These are phyloP conservation scores for Caenorhabditis japonica DNA, from an alignment of 2,888 invertebrate species.

Conservation along the genomic window DNA sequence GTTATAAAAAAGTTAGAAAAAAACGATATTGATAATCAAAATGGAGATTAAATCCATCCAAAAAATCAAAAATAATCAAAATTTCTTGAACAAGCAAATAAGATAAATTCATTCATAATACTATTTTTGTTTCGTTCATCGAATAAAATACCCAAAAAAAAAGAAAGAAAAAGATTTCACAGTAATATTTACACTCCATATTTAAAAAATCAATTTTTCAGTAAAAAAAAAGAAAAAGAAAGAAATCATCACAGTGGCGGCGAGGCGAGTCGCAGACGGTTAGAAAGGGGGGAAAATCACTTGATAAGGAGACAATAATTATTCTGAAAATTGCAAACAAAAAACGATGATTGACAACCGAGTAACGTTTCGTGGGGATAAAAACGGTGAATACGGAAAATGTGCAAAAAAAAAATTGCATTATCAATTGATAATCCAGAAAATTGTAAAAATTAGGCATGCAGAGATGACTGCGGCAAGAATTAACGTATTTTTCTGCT, in stretches of 20 bases:
- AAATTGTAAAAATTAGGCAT: constrained; percentile 82
- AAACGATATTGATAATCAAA: not conserved
- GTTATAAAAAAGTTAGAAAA: not conserved
- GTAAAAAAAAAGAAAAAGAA: too few species aligned
- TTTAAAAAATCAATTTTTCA: too few species aligned
- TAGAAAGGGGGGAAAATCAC: too few species aligned
- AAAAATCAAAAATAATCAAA: not conserved
- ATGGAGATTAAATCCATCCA: not conserved
- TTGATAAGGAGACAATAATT: too few species aligned
- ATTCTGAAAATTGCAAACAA: not conserved
- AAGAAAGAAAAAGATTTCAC: too few species aligned
- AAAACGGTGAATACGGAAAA: not conserved
- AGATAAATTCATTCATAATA: too few species aligned
- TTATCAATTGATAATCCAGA: constrained; percentile 57
- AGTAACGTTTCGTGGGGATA: not conserved
- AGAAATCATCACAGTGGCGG: too few species aligned
- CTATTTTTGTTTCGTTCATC: not conserved
- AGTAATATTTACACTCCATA: too few species aligned
- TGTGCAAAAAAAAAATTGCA: not conserved
- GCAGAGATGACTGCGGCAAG: constrained; percentile 89
- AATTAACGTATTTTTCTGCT: constrained; percentile 92
- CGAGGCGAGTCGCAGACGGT: too few species aligned
- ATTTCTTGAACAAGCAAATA: not conserved
- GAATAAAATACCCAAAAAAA: too few species aligned
- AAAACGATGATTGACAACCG: not conserved